Conservation (phyloP, 2,113 vertebrate species). For the Bubalus kerabau region DNA sequence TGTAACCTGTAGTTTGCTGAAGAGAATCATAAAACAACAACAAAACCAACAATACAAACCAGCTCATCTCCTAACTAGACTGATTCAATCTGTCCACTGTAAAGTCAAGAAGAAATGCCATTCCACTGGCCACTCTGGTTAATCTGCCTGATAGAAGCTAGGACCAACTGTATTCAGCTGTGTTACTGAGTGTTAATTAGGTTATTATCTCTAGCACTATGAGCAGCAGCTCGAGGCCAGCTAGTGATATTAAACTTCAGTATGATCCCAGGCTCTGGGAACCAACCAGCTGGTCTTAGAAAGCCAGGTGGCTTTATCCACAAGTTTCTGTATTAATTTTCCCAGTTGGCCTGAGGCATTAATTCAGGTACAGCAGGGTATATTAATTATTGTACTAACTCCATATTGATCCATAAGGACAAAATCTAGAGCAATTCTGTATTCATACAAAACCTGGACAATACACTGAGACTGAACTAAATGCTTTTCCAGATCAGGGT, state of each 20-base stretch:
- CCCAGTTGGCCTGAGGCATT: not conserved
- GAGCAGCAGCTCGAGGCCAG: not conserved
- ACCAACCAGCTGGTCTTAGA: not conserved
- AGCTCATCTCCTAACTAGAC: not conserved
- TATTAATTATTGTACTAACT: not conserved
- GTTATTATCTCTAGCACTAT: not conserved
- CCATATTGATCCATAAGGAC: not conserved
- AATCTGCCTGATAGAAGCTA: constrained; percentile 10
- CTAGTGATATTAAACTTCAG: not conserved
- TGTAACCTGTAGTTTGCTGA: not conserved
- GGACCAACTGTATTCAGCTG: not conserved
- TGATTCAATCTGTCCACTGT: not conserved
- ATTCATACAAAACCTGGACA: not conserved
- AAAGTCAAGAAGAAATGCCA: not conserved
- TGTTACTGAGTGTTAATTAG: not conserved
- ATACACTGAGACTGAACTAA: not conserved
- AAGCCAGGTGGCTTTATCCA: not conserved
- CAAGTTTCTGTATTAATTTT: constrained; percentile 10
- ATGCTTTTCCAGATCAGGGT: not conserved
- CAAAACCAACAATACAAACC: not conserved
- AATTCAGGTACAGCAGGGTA: not conserved
- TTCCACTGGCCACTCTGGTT: not conserved
- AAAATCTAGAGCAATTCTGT: not conserved
- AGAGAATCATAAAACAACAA: not conserved
- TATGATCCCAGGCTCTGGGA: not conserved